Evolutionary conservation across 2,888 invertebrate species (phyloP).

Genomic region (Odontocolon sp.): DNA sequence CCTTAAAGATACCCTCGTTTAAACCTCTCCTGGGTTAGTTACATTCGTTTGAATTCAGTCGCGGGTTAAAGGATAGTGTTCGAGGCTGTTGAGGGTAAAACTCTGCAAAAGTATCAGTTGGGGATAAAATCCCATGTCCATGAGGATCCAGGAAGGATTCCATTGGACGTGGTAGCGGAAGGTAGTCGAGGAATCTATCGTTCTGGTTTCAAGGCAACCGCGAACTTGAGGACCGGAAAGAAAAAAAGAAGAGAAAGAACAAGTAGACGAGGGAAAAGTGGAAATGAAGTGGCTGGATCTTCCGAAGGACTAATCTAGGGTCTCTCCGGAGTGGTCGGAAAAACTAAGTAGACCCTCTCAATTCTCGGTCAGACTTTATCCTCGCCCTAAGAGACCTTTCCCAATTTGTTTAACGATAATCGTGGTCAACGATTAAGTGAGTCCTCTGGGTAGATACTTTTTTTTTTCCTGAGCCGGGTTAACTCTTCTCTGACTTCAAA

Average conservation of each 20-base stretch:
- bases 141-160: too few species aligned
- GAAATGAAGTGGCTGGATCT: not conserved
- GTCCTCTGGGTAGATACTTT: not conserved
- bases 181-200: too few species aligned
- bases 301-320: conserved; percentile 9
- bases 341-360: conserved; percentile 19
- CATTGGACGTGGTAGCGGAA: too few species aligned
- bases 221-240: not conserved
- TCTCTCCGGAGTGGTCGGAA: not conserved
- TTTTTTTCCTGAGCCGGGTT: conserved; percentile 1
- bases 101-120: too few species aligned
- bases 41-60: too few species aligned
- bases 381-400: not conserved
- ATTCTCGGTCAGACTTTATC: conserved; percentile 24
- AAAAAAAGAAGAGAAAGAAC: not conserved
- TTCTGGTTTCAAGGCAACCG: not conserved
- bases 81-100: too few species aligned
- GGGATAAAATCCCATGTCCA: too few species aligned
- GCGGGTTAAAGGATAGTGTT: too few species aligned
- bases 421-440: conserved; percentile 25
- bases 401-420: conserved; percentile 3
- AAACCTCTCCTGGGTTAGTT: too few species aligned
- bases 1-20: too few species aligned
- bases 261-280: not conserved
- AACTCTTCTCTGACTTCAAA: conserved; percentile 19